Percentiles rank a stretch among this genome's conserved stretches.
Evolutionary conservation across 2,797 vertebrate genomes (phyloP).

Genomic region (Argyrosomus regius): DNA sequence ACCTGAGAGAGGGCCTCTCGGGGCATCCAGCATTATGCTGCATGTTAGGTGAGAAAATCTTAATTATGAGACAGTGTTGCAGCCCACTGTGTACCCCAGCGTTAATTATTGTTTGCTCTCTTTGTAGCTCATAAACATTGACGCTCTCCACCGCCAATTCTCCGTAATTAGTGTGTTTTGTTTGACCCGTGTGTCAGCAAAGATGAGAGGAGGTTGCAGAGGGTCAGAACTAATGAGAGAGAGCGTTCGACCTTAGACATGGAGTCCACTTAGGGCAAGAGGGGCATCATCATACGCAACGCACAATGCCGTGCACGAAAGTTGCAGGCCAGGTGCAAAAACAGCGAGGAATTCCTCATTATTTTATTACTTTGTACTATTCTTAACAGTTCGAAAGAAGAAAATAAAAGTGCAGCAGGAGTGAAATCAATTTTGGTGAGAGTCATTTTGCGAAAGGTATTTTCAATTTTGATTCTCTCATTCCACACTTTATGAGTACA

Average conservation of each 20-base stretch:
- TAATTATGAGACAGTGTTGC: constrained; percentile 45
- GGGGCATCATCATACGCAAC: constrained; percentile 60
- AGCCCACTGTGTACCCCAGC: constrained; percentile 64
- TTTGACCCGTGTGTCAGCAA: constrained; percentile 68
- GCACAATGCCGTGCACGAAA: constrained; percentile 47
- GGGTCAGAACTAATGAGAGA: constrained; percentile 82
- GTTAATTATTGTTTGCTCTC: constrained; percentile 75
- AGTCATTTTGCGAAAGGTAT: constrained; percentile 30
- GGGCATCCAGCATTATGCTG: not conserved
- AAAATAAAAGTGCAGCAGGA: constrained; percentile 20
- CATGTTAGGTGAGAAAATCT: constrained; percentile 44
- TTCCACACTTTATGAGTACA: constrained; percentile 30
- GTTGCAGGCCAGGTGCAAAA: constrained; percentile 21
- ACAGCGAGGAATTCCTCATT: constrained; percentile 21
- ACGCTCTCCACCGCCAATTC: constrained; percentile 52
- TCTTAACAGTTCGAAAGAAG: constrained; percentile 18
- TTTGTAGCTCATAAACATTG: constrained; percentile 67
- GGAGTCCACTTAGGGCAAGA: constrained; percentile 63
- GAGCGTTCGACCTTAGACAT: constrained; percentile 70
- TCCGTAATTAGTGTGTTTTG: constrained; percentile 75
- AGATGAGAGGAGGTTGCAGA: constrained; percentile 75
- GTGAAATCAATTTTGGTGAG: constrained; percentile 49
- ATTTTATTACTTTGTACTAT: constrained; percentile 32
- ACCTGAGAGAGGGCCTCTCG: not conserved
- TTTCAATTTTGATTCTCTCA: constrained; percentile 42